Base-by-base conservation (phyloP, 1,140 invertebrate genomes). In the Lethrus apterus region DNA sequence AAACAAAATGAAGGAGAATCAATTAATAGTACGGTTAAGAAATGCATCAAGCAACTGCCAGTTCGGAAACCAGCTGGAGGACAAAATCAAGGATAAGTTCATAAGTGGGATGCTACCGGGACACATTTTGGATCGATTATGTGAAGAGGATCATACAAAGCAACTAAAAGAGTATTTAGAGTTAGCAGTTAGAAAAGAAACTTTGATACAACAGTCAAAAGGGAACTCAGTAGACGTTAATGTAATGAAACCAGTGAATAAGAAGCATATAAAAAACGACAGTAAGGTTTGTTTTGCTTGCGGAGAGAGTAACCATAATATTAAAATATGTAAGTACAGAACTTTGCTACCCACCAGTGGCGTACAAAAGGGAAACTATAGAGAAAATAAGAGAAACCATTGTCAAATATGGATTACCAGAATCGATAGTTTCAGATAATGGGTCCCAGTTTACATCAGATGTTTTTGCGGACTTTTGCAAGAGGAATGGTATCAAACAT, bases 51-150 rank as follows among this genome's bases (percentile, higher is more conserved):
- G 48, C 3, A 18, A 50, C 5, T 60, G 58, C 19, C 44, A 52
- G 8, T 62, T 62, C 44, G 56, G 52, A 0, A 31, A 3, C 9
- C 33, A 48, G 13, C 30, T 60, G 17, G 53, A 58, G 0, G 43
- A 52, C 3, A 46, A 45, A 26, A 38, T 61, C 2, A 58, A 53
- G 34, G 58, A 63, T 44, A 53, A 48, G 19, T 61, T 63, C 35
- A 47, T 63, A 9, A 54, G 54, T 2, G 59, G 59, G 3, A 14
- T 61, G 31, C 23, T 30, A 3, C 5, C 24, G 13, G 48, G 48
- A 0, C 36, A 21, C 40, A 34, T 59, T 15, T 13, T 52, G 0
- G 51, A 55, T 14, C 9, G 21, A 18, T 0, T 58, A 1, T 56
- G 48, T 21, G 56, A 55, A 18, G 46, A 56, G 21, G 32, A 48